Evolutionary conservation across 2,797 vertebrate species (phyloP).

Genomic region (Tadarida brasiliensis): DNA sequence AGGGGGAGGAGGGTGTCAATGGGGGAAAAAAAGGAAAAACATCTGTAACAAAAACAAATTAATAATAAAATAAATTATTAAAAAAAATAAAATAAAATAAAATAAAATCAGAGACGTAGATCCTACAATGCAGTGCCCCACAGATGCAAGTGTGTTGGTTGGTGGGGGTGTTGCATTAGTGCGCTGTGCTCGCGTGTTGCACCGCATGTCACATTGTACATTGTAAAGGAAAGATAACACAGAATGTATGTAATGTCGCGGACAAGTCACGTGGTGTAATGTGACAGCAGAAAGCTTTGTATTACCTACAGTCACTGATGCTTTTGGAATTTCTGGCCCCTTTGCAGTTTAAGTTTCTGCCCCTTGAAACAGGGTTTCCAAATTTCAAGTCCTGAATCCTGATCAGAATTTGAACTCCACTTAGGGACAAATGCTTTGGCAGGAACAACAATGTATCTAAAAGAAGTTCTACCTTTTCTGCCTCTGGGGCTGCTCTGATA

Average conservation of each 20-base stretch:
- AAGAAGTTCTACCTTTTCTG: neutral
- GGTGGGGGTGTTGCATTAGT: fast-evolving
- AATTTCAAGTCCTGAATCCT: neutral
- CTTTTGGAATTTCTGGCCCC: neutral
- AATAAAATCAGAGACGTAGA: neutral
- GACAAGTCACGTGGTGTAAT: no score
- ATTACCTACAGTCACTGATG: fast-evolving
- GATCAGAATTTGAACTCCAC: neutral
- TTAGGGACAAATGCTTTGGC: neutral
- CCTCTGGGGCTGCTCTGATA: neutral
- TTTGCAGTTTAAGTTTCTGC: neutral
- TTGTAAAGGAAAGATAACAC: neutral
- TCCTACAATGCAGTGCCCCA: neutral
- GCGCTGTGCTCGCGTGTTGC: neutral
- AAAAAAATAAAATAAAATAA: no score
- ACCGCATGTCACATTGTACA: fast-evolving
- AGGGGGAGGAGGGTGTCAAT: no score
- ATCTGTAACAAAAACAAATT: no score
- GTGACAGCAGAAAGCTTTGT: neutral
- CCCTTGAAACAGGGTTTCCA: neutral
- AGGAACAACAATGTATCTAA: neutral
- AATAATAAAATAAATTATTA: no score
- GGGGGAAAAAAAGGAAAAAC: no score
- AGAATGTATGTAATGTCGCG: no score
- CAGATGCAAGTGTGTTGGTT: fast-evolving